Evolutionary conservation across 1,140 invertebrate genomes (phyloP).

Genomic region (Akabosia matsudoensis): DNA sequence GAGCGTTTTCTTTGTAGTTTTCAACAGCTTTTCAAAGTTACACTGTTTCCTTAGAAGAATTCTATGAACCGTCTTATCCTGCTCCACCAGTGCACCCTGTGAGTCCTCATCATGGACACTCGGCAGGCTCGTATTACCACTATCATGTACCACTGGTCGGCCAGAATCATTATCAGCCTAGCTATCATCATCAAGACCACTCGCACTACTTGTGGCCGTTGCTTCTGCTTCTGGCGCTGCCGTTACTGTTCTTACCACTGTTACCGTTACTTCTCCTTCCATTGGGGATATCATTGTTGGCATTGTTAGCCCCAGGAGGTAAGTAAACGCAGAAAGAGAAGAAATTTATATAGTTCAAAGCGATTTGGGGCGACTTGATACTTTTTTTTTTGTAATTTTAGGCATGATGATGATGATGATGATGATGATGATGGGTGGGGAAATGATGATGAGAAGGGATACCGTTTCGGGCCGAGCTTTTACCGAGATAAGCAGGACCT

Average conservation of each 20-base stretch:
- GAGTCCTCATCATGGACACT: slow-evolving; percentile 21
- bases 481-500: slow-evolving; percentile 25
- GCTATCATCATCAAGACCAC: neutral
- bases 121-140: slow-evolving; percentile 38
- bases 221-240: slow-evolving; percentile 22
- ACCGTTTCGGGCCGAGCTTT: slow-evolving; percentile 7
- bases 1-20: too few relatives aligned
- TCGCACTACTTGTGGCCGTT: slow-evolving; percentile 26
- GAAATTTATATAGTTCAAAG: neutral
- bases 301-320: slow-evolving; percentile 11
- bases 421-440: slow-evolving; percentile 37
- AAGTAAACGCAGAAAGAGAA: neutral
- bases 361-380: neutral
- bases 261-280: slow-evolving; percentile 34
- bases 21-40: too few relatives aligned
- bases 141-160: slow-evolving; percentile 41
- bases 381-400: neutral
- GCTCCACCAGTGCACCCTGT: slow-evolving; percentile 25
- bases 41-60: too few relatives aligned
- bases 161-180: slow-evolving; percentile 25
- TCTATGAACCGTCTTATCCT: slow-evolving; percentile 38
- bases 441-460: slow-evolving; percentile 23
- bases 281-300: slow-evolving; percentile 32
- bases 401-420: slow-evolving; percentile 39
- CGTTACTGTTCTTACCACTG: slow-evolving; percentile 32